Evolutionary conservation across 2,888 invertebrate species (phyloP).

Genomic region (Dinocampus coccinellae): DNA sequence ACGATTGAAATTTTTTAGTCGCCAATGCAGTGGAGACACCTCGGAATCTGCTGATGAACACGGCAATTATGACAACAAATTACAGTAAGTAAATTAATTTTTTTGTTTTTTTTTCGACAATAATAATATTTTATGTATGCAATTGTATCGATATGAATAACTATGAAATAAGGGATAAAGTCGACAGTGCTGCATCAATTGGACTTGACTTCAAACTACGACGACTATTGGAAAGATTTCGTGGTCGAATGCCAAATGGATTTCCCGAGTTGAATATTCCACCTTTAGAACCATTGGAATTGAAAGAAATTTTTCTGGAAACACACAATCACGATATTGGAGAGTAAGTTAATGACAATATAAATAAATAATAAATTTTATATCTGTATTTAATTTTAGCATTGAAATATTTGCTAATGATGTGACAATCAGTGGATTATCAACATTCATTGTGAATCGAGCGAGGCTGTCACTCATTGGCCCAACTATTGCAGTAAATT

Average conservation of each 20-base stretch:
- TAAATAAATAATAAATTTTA: constrained; percentile 8
- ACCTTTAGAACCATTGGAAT: constrained; percentile 56
- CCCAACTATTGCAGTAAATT: constrained; percentile 58
- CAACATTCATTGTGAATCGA: constrained; percentile 57
- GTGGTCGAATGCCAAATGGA: constrained; percentile 59
- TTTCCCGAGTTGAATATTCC: constrained; percentile 61
- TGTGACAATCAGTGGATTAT: constrained; percentile 53
- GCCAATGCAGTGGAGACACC: constrained; percentile 60
- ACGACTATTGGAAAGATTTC: constrained; percentile 59
- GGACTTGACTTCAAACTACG: constrained; percentile 62
- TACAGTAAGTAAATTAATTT: constrained; percentile 56
- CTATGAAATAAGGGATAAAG: constrained; percentile 46
- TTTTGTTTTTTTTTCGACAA: no score
- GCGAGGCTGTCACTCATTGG: constrained; percentile 60
- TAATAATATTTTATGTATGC: constrained; percentile 33
- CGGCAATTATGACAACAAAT: constrained; percentile 60
- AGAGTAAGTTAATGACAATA: constrained; percentile 49
- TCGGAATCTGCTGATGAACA: constrained; percentile 58
- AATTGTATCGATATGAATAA: constrained; percentile 1
- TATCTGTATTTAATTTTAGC: constrained; percentile 47
- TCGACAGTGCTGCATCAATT: constrained; percentile 63
- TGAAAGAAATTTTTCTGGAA: constrained; percentile 54
- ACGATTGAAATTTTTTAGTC: constrained; percentile 47
- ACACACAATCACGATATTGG: constrained; percentile 60
- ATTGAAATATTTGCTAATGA: constrained; percentile 53